Evolutionary conservation across 2,797 vertebrate species (phyloP).

Genomic region (Novumbra hubbsi): DNA sequence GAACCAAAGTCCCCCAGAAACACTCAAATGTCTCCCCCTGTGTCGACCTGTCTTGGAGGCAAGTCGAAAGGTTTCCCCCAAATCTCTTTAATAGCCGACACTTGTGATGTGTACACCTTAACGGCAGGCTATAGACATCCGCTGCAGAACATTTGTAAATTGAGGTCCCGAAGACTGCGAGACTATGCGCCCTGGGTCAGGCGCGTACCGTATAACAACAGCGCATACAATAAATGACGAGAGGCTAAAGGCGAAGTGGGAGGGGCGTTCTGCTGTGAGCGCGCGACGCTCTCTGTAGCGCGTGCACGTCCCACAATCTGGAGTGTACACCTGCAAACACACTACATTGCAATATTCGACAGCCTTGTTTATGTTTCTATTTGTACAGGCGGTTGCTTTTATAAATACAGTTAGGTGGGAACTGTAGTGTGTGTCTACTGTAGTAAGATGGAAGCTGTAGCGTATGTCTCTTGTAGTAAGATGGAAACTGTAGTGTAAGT

Average conservation of each 20-base stretch:
- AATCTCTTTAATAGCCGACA: neutral
- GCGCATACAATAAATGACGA: slow-evolving; percentile 37
- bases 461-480: too few relatives aligned
- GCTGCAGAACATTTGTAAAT: slow-evolving; percentile 5
- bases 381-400: too few relatives aligned
- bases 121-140: slow-evolving; percentile 15
- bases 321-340: slow-evolving; percentile 45
- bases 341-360: neutral
- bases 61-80: neutral
- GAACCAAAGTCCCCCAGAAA: slow-evolving; percentile 38
- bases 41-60: slow-evolving; percentile 7
- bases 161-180: slow-evolving; percentile 10
- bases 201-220: slow-evolving; percentile 44
- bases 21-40: slow-evolving; percentile 38
- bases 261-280: slow-evolving; percentile 42
- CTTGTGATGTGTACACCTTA: neutral
- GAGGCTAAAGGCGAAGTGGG: slow-evolving; percentile 47
- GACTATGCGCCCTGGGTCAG: slow-evolving; percentile 12
- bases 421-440: too few relatives aligned
- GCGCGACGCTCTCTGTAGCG: slow-evolving; percentile 23
- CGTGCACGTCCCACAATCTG: slow-evolving; percentile 33
- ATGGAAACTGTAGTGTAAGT: too few relatives aligned
- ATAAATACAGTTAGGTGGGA: too few relatives aligned
- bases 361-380: neutral
- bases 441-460: too few relatives aligned